Conservation (phyloP, 2,113 vertebrate genomes). For the Corythaixoides concolor region DNA sequence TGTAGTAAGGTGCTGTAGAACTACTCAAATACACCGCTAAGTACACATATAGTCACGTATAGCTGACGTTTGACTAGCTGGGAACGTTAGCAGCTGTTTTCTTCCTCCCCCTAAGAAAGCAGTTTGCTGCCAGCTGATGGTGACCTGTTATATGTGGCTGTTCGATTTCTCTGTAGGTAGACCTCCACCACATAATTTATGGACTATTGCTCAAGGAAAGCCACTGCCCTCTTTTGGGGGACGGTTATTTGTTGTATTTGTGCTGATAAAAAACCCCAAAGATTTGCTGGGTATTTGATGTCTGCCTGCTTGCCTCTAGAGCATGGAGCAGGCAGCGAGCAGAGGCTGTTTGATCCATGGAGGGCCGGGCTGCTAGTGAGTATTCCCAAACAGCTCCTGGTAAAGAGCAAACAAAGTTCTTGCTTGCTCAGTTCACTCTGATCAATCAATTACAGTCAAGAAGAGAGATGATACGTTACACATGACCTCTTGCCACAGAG, state of each 20-base stretch:
- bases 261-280: not conserved
- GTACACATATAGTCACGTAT: accelerated
- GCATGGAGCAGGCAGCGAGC: not conserved
- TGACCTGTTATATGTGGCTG: not conserved
- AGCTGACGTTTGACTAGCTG: not conserved
- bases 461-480: not conserved
- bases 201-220: not conserved
- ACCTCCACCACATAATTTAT: not conserved
- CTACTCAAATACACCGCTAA: not conserved
- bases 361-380: not conserved
- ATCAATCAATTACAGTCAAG: not conserved
- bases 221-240: not conserved
- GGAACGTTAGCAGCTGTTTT: not conserved
- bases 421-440: not conserved
- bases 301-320: not conserved
- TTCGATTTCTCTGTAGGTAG: not conserved
- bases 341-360: accelerated
- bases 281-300: not conserved
- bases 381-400: not conserved
- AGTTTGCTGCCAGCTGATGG: not conserved
- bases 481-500: not conserved
- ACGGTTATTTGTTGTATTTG: not conserved
- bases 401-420: not conserved
- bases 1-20: accelerated
- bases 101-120: not conserved